Base-by-base conservation (phyloP, 2,113 vertebrate species). In the Halichoerus grypus region DNA sequence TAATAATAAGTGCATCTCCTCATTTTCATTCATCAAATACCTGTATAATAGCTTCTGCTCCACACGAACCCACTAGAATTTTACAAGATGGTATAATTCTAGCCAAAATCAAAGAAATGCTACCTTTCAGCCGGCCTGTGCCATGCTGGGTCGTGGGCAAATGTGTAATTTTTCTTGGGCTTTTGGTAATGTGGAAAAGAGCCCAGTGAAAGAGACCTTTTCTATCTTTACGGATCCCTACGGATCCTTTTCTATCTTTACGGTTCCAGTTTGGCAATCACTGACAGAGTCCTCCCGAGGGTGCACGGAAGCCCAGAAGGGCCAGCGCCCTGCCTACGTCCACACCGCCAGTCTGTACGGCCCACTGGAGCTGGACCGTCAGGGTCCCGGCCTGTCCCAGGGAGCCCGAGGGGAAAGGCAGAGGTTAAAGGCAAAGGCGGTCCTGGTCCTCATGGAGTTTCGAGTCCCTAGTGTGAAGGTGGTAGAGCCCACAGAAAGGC, bases 71-170 rank as follows among this genome's bases (percentile, higher is more conserved):
- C 51, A 65, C 97, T 85, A 84, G 92, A 92, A 92, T 96, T 95
- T 96, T 92, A 87, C n/a, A 69, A 98, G 95, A 81, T 49, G 83
- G 76, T 96, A 61, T 87, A 96, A 97, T 97, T 97, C 89, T 80
- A 97, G 92, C 88, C 36, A 49, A 83, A 97, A 88, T 94, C 94
- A 97, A 95, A 96, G 84, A 85, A 89, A 88, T 49, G 84, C 65
- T 83, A 42, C 84, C 57, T 94, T 95, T 61, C 83, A 81, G 97
- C 90, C 69, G 81, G 92, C 36, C 69, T 21, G 13, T 49, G 61
- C 87, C 87, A 24, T 90, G 83, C 87, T 65, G 26, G 87, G 83
- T 79, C 4, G 2, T 96, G 76, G 87, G 90, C 96, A 97, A 96
- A 86, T 19, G 92, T 77, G 39, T 89, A 84, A 94, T 88, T 96